phyloP scores from a whole-genome alignment of 2,797 vertebrate species.

The Lepilemur septentrionalis region DNA sequence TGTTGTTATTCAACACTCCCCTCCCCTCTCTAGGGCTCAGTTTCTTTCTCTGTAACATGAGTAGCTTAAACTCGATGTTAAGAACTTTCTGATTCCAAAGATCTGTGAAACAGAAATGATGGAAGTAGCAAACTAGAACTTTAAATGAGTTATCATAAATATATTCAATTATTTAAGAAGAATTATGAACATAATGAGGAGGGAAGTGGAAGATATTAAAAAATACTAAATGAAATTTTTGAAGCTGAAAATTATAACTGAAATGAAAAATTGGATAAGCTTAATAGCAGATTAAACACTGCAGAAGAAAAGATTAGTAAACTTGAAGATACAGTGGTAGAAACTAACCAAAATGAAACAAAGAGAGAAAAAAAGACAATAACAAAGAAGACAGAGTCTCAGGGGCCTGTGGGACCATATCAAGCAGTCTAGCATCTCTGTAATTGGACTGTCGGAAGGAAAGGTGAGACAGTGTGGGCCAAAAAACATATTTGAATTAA shows the following conservation, averaged over 20 bases:
- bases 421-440: background rate
- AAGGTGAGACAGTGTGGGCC: background rate
- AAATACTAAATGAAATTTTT: background rate
- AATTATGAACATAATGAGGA: background rate
- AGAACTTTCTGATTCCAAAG: background rate
- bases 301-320: background rate
- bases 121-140: background rate
- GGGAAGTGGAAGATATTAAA: background rate
- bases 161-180: background rate
- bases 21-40: background rate
- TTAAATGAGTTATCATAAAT: background rate
- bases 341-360: background rate
- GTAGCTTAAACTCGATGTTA: background rate
- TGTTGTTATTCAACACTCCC: background rate
- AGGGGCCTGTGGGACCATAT: background rate
- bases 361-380: background rate
- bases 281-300: background rate
- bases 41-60: background rate
- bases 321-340: background rate
- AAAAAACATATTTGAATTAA: background rate
- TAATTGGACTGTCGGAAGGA: background rate
- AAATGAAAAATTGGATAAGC: background rate
- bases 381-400: background rate
- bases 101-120: background rate
- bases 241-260: background rate